A percentile compares a stretch with the other conserved stretches of the same genome.
These are phyloP conservation scores for Silurus lanzhouensis DNA, from an alignment of 2,797 vertebrate species.

Conservation along the genomic window DNA sequence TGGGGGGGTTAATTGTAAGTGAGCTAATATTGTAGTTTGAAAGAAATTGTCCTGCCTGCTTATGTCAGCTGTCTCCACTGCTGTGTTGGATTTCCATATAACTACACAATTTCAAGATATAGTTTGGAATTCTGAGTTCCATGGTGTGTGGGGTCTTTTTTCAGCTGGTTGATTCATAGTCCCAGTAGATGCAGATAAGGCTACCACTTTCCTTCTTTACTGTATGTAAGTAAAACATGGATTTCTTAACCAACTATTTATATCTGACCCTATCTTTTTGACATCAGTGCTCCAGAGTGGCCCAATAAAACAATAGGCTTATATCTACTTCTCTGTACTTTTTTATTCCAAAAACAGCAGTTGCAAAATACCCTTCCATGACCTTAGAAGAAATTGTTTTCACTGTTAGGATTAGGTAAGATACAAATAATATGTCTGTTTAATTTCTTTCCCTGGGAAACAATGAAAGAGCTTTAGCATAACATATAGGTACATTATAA, in stretches of 20 bases:
- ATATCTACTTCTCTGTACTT: too few species aligned
- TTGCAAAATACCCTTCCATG: too few species aligned
- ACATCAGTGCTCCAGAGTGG: neutral
- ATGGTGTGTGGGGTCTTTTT: neutral
- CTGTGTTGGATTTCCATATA: neutral
- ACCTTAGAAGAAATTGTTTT: too few species aligned
- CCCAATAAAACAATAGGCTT: neutral
- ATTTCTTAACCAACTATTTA: neutral
- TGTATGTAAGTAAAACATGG: neutral
- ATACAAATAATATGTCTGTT: too few species aligned
- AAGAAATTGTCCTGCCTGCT: neutral
- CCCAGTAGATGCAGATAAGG: neutral
- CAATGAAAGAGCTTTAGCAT: too few species aligned
- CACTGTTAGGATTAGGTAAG: too few species aligned
- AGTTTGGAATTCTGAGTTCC: neutral
- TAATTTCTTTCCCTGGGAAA: too few species aligned
- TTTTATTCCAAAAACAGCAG: too few species aligned
- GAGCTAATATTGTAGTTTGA: neutral
- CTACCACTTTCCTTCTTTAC: neutral
- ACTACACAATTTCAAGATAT: neutral
- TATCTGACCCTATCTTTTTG: neutral
- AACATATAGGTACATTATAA: too few species aligned
- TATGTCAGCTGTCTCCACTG: neutral
- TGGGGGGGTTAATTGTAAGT: neutral
- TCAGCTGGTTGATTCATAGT: neutral